Evolutionary conservation across 2,888 invertebrate species (phyloP).

Genomic region (Microplitis deprimator): DNA sequence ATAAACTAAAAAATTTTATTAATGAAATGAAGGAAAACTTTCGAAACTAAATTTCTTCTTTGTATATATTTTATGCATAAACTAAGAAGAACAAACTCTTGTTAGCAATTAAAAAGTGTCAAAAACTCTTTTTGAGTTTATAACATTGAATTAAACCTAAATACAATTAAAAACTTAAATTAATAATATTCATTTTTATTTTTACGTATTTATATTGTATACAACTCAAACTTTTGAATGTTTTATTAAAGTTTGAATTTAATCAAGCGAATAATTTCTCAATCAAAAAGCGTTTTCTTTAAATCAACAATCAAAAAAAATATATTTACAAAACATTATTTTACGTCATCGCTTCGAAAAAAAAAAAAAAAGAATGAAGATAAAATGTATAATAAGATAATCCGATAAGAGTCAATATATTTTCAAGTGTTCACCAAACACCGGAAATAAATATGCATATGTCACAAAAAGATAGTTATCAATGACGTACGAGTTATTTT

Average conservation of each 20-base stretch:
- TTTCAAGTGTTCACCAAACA: conserved; percentile 66
- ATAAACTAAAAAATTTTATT: too few species aligned
- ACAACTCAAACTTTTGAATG: not conserved
- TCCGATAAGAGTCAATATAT: conserved; percentile 62
- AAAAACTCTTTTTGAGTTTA: conserved; percentile 2
- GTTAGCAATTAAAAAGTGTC: not conserved
- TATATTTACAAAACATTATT: not conserved
- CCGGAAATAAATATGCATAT: conserved; percentile 52
- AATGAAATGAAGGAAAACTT: too few species aligned
- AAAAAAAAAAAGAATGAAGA: conserved; percentile 6
- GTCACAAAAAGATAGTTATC: conserved; percentile 43
- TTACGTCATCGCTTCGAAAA: conserved; percentile 13
- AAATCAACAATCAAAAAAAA: not conserved
- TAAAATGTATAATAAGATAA: conserved; percentile 50
- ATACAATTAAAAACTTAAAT: not conserved
- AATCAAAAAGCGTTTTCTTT: not conserved
- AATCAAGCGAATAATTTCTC: too few species aligned
- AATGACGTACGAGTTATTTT: conserved; percentile 47
- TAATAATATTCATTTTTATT: not conserved
- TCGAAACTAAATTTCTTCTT: too few species aligned
- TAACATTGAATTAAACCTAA: not conserved
- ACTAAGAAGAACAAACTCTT: not conserved
- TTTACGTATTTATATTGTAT: not conserved
- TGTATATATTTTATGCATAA: not conserved
- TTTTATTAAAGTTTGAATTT: too few species aligned